Evolutionary conservation across 2,888 invertebrate genomes (phyloP).

Genomic region (Acrobeloides nanus): DNA sequence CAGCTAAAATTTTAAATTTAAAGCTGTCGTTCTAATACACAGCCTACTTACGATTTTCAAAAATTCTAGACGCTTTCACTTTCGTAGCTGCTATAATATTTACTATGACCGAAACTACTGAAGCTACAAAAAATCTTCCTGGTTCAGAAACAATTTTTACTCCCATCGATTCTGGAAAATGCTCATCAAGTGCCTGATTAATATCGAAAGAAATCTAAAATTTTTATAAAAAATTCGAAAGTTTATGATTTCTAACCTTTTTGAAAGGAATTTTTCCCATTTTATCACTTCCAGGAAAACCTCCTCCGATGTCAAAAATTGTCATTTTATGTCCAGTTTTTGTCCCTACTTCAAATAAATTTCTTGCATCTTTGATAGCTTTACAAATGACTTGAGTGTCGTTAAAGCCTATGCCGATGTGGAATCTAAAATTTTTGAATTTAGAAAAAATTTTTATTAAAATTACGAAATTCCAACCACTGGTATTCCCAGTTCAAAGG

Average conservation of each 20-base stretch:
- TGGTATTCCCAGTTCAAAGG: conserved; percentile 36
- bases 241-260: too few species aligned
- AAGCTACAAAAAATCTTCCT: conserved; percentile 87
- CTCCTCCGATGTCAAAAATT: conserved; percentile 77
- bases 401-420: conserved; percentile 55
- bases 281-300: conserved; percentile 72
- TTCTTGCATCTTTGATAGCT: conserved; percentile 69
- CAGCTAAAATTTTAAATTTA: too few species aligned
- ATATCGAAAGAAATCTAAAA: conserved; percentile 70
- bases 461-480: conserved; percentile 56
- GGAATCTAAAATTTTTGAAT: too few species aligned
- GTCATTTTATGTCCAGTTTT: conserved; percentile 70
- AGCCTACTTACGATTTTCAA: too few species aligned
- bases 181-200: conserved; percentile 70
- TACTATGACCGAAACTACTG: conserved; percentile 83
- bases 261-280: conserved; percentile 62
- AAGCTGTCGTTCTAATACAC: neutral
- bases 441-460: too few species aligned
- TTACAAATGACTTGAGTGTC: conserved; percentile 69
- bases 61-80: conserved; percentile 8
- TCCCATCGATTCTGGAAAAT: conserved; percentile 68
- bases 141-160: conserved; percentile 88
- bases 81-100: conserved; percentile 75
- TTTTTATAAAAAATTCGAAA: too few species aligned
- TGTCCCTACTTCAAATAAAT: conserved; percentile 68